A percentile compares a stretch with the other conserved stretches of the same genome.
These are phyloP conservation scores for Drosophila orosa DNA, from an alignment of 1,140 invertebrate species.

Conservation along the genomic window DNA sequence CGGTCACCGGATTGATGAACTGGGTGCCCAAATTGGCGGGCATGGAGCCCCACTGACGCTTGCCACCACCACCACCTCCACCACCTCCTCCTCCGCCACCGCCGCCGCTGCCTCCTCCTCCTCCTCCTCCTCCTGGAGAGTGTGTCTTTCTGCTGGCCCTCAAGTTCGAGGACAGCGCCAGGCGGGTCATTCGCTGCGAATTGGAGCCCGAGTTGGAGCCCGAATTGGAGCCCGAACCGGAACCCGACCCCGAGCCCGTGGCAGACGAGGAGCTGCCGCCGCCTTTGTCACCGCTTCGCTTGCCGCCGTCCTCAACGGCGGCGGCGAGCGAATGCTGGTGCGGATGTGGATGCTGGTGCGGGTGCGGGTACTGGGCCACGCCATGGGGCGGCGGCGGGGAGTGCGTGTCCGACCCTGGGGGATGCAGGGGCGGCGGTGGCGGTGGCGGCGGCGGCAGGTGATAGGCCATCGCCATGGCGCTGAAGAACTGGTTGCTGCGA, in stretches of 20 bases:
- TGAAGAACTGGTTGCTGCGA: conserved; percentile 85
- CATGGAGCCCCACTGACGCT: conserved; percentile 94
- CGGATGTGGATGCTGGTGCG: conserved; percentile 1
- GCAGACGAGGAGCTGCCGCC: conserved; percentile 48
- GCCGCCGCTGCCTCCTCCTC: conserved; percentile 80
- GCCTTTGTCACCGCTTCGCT: conserved; percentile 26
- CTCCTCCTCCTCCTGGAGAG: conserved; percentile 87
- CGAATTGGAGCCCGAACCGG: conserved; percentile 11
- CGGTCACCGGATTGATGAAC: conserved; percentile 95
- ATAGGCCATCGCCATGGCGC: conserved; percentile 86
- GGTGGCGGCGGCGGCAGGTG: conserved; percentile 88
- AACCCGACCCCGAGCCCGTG: conserved; percentile 24
- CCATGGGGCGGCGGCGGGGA: conserved; percentile 9
- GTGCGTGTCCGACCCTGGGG: conserved; percentile 38
- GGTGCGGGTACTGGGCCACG: conserved; percentile 6
- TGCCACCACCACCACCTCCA: conserved; percentile 76
- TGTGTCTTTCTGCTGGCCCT: conserved; percentile 88
- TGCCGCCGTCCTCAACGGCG: conserved; percentile 11
- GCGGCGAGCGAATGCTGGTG: conserved; percentile 5
- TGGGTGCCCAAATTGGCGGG: conserved; percentile 95
- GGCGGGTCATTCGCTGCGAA: conserved; percentile 53
- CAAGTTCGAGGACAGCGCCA: conserved; percentile 47
- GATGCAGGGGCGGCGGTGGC: conserved; percentile 83
- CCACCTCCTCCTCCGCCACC: conserved; percentile 79
- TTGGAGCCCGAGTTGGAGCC: conserved; percentile 29